A percentile compares a stretch with the other conserved stretches of the same genome.
These are phyloP conservation scores for Tamias sibiricus DNA, from an alignment of 2,113 vertebrate species.

Conservation along the genomic window DNA sequence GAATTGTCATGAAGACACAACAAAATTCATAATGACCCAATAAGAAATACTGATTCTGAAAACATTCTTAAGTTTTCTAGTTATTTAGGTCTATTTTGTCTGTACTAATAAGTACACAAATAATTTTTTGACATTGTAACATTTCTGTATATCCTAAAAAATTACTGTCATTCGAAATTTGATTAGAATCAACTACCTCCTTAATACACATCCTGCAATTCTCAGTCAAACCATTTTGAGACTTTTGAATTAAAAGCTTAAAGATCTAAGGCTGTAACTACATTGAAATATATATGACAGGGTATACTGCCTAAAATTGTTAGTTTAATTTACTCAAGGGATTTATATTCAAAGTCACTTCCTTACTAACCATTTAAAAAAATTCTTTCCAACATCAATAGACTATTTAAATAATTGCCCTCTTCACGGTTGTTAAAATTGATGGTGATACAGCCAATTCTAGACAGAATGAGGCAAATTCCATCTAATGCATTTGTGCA, in stretches of 20 bases:
- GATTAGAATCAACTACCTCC: background rate
- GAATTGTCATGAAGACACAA: background rate
- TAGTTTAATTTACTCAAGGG: background rate
- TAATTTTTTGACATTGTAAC: background rate
- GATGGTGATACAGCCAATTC: background rate
- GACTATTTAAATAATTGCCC: background rate
- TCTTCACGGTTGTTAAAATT: background rate
- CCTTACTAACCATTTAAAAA: background rate
- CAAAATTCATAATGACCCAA: background rate
- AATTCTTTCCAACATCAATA: background rate
- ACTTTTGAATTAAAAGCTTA: background rate
- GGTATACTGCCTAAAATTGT: background rate
- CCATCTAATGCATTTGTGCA: background rate
- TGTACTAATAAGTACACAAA: background rate
- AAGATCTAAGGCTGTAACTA: background rate
- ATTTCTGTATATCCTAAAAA: background rate
- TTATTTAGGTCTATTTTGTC: background rate
- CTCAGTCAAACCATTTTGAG: background rate
- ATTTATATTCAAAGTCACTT: background rate
- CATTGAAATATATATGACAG: background rate
- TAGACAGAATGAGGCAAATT: background rate
- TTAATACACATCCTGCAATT: background rate
- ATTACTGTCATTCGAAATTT: background rate
- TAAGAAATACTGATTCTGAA: background rate
- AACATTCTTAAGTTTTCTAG: background rate